A percentile compares a stretch with the other conserved stretches of the same genome.
Conservation (phyloP, 2,797 vertebrate species). For the Galaxias olidus region DNA sequence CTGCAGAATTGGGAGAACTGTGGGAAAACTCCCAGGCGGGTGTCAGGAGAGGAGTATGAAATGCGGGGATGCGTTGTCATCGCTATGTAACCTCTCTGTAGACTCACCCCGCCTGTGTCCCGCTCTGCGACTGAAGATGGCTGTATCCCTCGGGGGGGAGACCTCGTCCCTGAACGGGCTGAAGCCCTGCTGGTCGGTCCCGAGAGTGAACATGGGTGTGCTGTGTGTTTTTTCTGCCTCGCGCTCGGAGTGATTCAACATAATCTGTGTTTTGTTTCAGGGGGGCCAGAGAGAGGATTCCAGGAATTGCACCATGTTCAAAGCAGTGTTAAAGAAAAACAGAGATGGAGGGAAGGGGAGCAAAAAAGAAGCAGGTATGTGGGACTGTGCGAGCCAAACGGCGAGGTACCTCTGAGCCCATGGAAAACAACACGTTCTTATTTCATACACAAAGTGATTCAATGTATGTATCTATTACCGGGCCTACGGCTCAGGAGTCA, state of each 20-base stretch:
- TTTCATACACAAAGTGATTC: slow-evolving; percentile 3
- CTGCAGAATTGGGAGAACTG: slow-evolving; percentile 61
- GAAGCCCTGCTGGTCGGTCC: neutral
- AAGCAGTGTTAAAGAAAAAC: slow-evolving; percentile 96
- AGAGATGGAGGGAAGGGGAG: slow-evolving; percentile 89
- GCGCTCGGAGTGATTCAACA: neutral
- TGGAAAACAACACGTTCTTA: slow-evolving; percentile 13
- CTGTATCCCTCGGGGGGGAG: neutral
- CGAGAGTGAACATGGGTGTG: slow-evolving; percentile 14
- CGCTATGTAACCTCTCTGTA: slow-evolving; percentile 18
- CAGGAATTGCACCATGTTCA: slow-evolving; percentile 85
- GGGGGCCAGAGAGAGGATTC: slow-evolving; percentile 63
- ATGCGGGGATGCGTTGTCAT: slow-evolving; percentile 43
- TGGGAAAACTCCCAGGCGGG: slow-evolving; percentile 67
- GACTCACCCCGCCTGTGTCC: slow-evolving; percentile 22
- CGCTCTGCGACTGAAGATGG: slow-evolving; percentile 9
- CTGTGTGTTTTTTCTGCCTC: slow-evolving; percentile 16
- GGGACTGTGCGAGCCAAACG: slow-evolving; percentile 16
- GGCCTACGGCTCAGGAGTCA: too few relatives aligned
- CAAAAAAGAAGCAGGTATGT: slow-evolving; percentile 93
- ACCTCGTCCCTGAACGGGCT: neutral
- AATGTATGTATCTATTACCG: neutral
- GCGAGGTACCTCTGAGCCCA: slow-evolving; percentile 8
- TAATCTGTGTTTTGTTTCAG: slow-evolving; percentile 48
- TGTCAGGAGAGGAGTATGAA: slow-evolving; percentile 56